phyloP scores from a whole-genome alignment of 2,797 vertebrate genomes.

The Syngnathus acus region DNA sequence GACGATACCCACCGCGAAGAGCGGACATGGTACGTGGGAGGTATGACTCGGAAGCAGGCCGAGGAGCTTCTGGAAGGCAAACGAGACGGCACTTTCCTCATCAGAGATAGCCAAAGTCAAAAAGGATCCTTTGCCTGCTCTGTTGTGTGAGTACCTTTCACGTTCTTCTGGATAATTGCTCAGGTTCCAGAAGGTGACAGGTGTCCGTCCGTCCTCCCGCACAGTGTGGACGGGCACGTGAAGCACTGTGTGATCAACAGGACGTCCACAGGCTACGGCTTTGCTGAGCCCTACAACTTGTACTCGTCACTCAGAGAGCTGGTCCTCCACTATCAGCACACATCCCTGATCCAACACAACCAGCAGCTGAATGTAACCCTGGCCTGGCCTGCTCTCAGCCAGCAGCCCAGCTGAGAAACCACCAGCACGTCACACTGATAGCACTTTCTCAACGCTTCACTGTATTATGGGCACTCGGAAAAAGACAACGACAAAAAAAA shows the following conservation, averaged over 20 bases:
- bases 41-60: slow-evolving; percentile 81
- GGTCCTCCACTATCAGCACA: slow-evolving; percentile 87
- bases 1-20: slow-evolving; percentile 80
- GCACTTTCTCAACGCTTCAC: slow-evolving; percentile 39
- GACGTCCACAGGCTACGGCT: slow-evolving; percentile 82
- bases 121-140: slow-evolving; percentile 89
- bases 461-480: slow-evolving; percentile 15
- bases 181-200: slow-evolving; percentile 4
- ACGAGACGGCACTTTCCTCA: slow-evolving; percentile 84
- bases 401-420: slow-evolving; percentile 59
- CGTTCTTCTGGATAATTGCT: background rate
- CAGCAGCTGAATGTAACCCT: slow-evolving; percentile 88
- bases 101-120: slow-evolving; percentile 86
- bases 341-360: slow-evolving; percentile 89
- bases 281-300: slow-evolving; percentile 89
- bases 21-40: slow-evolving; percentile 84
- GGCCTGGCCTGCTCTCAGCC: slow-evolving; percentile 79
- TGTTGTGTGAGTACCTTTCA: slow-evolving; percentile 79
- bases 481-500: background rate
- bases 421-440: slow-evolving; percentile 38
- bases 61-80: slow-evolving; percentile 83
- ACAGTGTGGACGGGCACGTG: slow-evolving; percentile 75
- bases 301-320: slow-evolving; percentile 84
- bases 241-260: slow-evolving; percentile 94
- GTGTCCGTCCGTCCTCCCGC: background rate